phyloP scores from a whole-genome alignment of 2,888 invertebrate genomes.

The Conchocele bisecta region DNA sequence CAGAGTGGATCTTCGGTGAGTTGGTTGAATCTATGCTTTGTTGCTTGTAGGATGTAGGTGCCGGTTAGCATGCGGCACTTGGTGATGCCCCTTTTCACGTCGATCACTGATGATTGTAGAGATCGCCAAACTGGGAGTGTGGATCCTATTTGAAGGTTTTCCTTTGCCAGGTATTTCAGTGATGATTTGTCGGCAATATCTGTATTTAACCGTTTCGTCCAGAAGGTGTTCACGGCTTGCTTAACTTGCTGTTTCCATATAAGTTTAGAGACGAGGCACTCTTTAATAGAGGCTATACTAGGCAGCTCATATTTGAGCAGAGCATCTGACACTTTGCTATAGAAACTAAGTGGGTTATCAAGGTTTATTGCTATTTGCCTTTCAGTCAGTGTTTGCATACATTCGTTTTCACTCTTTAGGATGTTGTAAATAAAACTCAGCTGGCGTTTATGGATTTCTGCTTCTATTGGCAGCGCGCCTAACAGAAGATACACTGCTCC shows the following conservation, averaged over 20 bases:
- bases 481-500: background rate
- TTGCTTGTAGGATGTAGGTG: no score
- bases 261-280: background rate
- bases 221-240: background rate
- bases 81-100: no score
- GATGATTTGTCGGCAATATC: background rate
- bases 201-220: background rate
- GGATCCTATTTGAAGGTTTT: no score
- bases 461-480: background rate
- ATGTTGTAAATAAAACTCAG: background rate
- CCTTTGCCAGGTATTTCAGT: background rate
- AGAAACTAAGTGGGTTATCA: background rate
- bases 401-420: background rate
- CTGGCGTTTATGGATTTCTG: conserved; percentile 11
- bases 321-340: background rate
- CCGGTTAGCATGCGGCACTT: no score
- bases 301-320: background rate
- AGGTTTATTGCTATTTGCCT: background rate
- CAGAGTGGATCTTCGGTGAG: no score
- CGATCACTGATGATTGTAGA: no score
- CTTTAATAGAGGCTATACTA: background rate
- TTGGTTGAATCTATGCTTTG: no score
- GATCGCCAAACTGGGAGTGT: no score
- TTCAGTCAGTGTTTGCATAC: background rate
- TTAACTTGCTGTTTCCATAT: background rate